These are phyloP conservation scores for Phyllostomus hastatus DNA, from an alignment of 2,113 vertebrate species.

Conservation along the genomic window DNA sequence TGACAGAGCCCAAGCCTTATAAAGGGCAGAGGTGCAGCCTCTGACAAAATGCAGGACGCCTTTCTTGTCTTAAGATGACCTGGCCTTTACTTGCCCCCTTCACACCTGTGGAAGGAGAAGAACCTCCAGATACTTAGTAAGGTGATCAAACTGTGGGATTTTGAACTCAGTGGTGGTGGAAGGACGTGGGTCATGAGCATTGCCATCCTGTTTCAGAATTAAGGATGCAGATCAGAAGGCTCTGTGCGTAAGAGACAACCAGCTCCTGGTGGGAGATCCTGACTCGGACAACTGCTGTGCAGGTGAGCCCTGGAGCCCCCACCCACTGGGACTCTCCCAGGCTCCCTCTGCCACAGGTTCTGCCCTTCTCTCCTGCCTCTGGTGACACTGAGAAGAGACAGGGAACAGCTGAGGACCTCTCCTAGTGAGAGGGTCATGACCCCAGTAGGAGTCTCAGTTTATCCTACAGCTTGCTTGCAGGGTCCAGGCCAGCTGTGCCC, in stretches of 20 bases:
- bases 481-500: background rate
- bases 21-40: background rate
- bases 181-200: background rate
- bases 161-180: background rate
- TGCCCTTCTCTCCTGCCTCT: background rate
- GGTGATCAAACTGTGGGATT: fast-evolving
- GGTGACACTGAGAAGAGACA: background rate
- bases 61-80: background rate
- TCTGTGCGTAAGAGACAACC: slow-evolving; percentile 16
- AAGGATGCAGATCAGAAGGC: slow-evolving; percentile 54
- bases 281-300: background rate
- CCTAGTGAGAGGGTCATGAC: background rate
- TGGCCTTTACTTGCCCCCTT: background rate
- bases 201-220: slow-evolving; percentile 55
- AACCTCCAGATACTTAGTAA: background rate
- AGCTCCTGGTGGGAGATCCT: slow-evolving; percentile 60
- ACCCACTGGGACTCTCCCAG: fast-evolving
- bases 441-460: background rate
- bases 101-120: background rate
- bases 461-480: background rate
- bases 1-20: background rate
- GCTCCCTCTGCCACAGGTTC: background rate
- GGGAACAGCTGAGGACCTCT: background rate
- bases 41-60: background rate
- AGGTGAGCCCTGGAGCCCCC: slow-evolving; percentile 1